Evolutionary conservation across 2,888 invertebrate species (phyloP), one percentile per base, ranked within the genome.

Genomic region (Leptinotarsa juncta): DNA sequence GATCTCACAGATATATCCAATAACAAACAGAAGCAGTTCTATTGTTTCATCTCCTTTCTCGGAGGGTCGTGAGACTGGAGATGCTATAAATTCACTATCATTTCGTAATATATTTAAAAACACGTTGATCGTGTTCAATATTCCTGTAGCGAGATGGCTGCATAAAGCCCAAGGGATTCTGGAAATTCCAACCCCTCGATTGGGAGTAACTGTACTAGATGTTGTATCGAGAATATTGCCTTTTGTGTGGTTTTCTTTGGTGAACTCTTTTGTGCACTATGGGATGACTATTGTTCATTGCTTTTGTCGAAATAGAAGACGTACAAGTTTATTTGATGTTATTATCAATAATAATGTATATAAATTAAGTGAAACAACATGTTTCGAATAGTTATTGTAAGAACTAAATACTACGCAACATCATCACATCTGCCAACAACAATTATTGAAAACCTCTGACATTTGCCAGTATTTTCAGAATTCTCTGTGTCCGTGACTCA

Each of bases 101-200:
- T 78, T 80, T 79, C 70, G 73, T 78, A 80, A 81, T 82, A 81
- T 81, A 81, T 81, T 80, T 73, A 76, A 77, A 78, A 80, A 80
- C 78, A 80, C 81, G 78, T 77, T 82, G 80, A 79, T 79, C 80
- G 76, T 74, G 81, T 81, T 79, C 80, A 77, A 81, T 82, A 79
- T 80, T 81, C 79, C 77, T 78, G 81, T 77, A 78, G 74, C 70
- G 73, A 76, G 74, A 76, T 74, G 77, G 78, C 77, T 78, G 75
- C 74, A 70, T 67, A 73, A 68, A 75, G 67, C 76, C 74, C 77
- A 16, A 55, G 81, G 80, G 81, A 79, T 79, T 70, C 71, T 70
- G 80, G 81, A 79, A 81, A 80, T 80, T 82, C 79, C 78, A 74
- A 79, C 73, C 75, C 73, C 77, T 76, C 20, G 57, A 15, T 14